Percentiles rank a stretch among this genome's conserved stretches.
Evolutionary conservation across 2,888 invertebrate genomes (phyloP).

Genomic region (Drosophila kambysellisi): DNA sequence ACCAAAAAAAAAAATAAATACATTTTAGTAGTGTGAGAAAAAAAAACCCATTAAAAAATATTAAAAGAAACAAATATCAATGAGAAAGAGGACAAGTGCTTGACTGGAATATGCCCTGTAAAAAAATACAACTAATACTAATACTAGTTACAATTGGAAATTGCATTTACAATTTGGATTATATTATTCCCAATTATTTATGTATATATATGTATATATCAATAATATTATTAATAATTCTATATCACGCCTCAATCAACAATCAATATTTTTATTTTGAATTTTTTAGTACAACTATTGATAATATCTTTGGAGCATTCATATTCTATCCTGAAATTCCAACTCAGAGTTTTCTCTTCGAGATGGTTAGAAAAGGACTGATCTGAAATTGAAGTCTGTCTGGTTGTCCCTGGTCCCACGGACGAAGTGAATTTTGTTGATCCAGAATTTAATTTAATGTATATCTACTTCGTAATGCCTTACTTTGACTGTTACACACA

Average conservation of each 20-base stretch:
- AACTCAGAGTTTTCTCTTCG: neutral
- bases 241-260: neutral
- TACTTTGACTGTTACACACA: neutral
- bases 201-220: neutral
- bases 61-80: neutral
- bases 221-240: neutral
- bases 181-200: neutral
- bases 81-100: neutral
- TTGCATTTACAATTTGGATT: neutral
- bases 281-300: neutral
- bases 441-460: neutral
- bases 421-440: neutral
- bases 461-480: neutral
- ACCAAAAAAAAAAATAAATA: slow-evolving; percentile 16
- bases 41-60: slow-evolving; percentile 33
- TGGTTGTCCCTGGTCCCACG: neutral
- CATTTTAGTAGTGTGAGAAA: slow-evolving; percentile 54
- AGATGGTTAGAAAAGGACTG: neutral
- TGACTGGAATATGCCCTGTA: neutral
- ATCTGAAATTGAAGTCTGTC: neutral
- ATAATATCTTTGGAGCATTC: neutral
- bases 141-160: neutral
- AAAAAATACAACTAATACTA: neutral
- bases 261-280: rapidly evolving
- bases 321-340: neutral